These are phyloP conservation scores for Chiloscyllium punctatum DNA, from an alignment of 2,797 vertebrate species.

Conservation along the genomic window DNA sequence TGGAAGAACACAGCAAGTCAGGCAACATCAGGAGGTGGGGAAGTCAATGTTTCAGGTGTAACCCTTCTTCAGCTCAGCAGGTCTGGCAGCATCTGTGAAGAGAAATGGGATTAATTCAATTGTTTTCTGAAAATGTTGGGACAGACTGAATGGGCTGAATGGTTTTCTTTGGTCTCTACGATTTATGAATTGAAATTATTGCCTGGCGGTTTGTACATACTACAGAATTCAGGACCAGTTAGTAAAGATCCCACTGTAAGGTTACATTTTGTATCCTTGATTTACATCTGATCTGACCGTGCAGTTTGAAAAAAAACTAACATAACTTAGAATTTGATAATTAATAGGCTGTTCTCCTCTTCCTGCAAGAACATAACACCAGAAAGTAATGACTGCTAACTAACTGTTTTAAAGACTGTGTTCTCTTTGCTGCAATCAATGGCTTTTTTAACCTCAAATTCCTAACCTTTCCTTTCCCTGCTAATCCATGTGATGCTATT, in stretches of 20 bases:
- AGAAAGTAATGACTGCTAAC: neutral
- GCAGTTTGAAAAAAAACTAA: neutral
- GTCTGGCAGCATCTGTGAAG: no score
- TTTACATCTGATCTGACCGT: neutral
- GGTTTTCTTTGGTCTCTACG: no score
- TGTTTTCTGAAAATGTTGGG: no score
- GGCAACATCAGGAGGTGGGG: no score
- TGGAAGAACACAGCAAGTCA: no score
- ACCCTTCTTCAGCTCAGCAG: no score
- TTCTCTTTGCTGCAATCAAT: neutral
- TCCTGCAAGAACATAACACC: neutral
- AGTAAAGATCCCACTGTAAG: neutral
- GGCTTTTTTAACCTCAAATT: neutral
- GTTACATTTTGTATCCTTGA: neutral
- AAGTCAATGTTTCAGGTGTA: no score
- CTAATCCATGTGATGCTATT: neutral
- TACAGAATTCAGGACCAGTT: neutral
- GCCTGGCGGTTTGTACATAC: neutral
- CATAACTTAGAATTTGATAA: neutral
- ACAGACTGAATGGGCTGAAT: no score
- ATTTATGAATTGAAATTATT: neutral
- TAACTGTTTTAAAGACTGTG: neutral
- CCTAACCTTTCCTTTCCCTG: neutral
- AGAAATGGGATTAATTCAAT: no score
- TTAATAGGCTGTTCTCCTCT: neutral